phyloP scores from a whole-genome alignment of 2,888 invertebrate species.

The Onchidella celtica region DNA sequence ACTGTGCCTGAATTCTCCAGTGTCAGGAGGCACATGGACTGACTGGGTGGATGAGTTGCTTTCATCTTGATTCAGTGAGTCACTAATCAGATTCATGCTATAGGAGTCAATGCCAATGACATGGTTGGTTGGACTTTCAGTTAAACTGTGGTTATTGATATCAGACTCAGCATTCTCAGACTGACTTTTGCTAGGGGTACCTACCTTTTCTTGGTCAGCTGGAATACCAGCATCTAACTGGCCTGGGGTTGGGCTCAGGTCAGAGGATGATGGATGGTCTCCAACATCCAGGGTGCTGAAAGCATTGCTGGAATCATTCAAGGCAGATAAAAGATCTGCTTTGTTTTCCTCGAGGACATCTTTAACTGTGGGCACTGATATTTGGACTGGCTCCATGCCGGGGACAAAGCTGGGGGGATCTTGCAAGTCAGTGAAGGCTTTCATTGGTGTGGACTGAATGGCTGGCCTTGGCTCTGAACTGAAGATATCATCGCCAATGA shows the following conservation, averaged over 20 bases:
- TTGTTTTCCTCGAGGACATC: background rate
- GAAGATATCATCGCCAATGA: too few relatives aligned
- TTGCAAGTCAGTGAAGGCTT: background rate
- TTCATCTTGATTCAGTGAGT: background rate
- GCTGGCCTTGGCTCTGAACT: too few relatives aligned
- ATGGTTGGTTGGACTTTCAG: slow-evolving; percentile 2
- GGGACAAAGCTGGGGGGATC: background rate
- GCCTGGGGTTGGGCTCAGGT: too few relatives aligned
- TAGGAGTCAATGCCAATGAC: background rate
- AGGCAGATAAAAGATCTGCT: background rate
- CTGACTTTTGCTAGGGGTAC: slow-evolving; percentile 30
- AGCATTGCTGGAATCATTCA: background rate
- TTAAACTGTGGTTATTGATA: slow-evolving; percentile 1
- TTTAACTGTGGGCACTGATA: background rate
- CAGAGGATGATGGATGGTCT: background rate
- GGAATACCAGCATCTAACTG: background rate
- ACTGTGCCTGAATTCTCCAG: background rate
- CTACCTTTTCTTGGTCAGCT: slow-evolving; percentile 45
- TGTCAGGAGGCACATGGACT: background rate
- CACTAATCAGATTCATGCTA: background rate
- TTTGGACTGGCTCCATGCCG: background rate
- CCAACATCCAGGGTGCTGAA: background rate
- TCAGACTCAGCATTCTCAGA: slow-evolving; percentile 20
- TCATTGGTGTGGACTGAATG: background rate
- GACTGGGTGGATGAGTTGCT: background rate